Evolutionary conservation across 2,113 vertebrate species (phyloP).

Genomic region (Dipodomys spectabilis): DNA sequence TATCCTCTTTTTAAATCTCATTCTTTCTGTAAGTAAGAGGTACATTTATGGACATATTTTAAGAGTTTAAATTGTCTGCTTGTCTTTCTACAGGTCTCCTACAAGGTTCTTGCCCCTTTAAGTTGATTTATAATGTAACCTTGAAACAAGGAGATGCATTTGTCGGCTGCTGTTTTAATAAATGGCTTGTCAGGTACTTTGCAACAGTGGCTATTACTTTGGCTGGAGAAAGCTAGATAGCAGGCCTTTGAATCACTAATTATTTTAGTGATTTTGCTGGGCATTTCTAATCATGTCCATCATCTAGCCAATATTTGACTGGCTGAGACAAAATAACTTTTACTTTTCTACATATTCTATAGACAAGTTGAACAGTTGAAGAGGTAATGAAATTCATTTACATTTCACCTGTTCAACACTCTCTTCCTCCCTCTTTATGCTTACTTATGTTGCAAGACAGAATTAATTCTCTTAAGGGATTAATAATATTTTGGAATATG

Average conservation of each 20-base stretch:
- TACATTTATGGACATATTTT: conserved; percentile 62
- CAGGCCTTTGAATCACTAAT: conserved; percentile 58
- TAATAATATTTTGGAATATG: not conserved
- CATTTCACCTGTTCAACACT: not conserved
- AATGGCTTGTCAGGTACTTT: conserved; percentile 84
- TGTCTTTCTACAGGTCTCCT: conserved; percentile 76
- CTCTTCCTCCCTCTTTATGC: not conserved
- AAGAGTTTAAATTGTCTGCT: conserved; percentile 65
- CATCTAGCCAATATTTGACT: conserved; percentile 67
- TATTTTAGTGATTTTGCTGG: conserved; percentile 70
- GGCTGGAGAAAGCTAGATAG: conserved; percentile 64
- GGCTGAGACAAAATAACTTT: conserved; percentile 13
- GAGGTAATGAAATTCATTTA: conserved; percentile 5
- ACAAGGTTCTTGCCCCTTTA: conserved; percentile 60
- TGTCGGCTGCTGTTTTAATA: conserved; percentile 82
- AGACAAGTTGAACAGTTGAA: not conserved
- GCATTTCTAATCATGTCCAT: conserved; percentile 55
- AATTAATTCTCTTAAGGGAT: conserved; percentile 6
- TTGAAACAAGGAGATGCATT: conserved; percentile 84
- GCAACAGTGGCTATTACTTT: conserved; percentile 79
- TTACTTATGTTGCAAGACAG: not conserved
- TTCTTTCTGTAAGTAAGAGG: conserved; percentile 70
- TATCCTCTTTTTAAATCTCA: conserved; percentile 53
- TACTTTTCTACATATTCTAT: not conserved
- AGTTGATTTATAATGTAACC: conserved; percentile 85